phyloP scores from a whole-genome alignment of 1,140 invertebrate species.

The Archivesica marissinica region DNA sequence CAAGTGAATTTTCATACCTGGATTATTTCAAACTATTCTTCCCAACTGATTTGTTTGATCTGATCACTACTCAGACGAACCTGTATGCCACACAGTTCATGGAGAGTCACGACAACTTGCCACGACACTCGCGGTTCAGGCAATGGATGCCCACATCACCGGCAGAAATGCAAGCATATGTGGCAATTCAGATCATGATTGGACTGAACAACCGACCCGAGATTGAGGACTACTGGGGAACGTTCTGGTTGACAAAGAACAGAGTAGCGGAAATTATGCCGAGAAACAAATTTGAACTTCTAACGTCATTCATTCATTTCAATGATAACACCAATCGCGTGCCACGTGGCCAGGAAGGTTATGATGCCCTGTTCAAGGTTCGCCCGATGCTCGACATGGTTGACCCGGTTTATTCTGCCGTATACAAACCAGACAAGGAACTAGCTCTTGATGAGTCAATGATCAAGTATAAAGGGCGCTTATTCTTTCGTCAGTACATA shows the following conservation, averaged over 20 bases:
- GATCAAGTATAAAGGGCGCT: neutral
- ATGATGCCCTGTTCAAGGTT: slow-evolving; percentile 3
- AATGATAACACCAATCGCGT: neutral
- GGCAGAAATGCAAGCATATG: neutral
- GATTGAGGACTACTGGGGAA: neutral
- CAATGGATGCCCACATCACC: neutral
- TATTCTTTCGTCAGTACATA: slow-evolving; percentile 10
- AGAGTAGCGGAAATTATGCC: neutral
- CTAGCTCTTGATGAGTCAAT: slow-evolving; percentile 11
- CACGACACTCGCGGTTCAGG: neutral
- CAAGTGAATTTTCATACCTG: neutral
- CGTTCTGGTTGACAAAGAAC: neutral
- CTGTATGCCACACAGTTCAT: neutral
- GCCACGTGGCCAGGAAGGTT: neutral
- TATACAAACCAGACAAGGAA: neutral
- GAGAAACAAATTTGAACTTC: neutral
- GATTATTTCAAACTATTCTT: neutral
- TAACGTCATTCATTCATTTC: slow-evolving; percentile 2
- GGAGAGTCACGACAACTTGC: neutral
- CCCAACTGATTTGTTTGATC: neutral
- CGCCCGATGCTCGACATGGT: neutral
- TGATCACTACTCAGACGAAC: neutral
- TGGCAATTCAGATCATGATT: neutral
- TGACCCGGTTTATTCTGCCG: neutral
- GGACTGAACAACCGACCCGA: neutral